A percentile compares a stretch with the other conserved stretches of the same genome.
These are phyloP conservation scores for Sialia sialis DNA, from an alignment of 2,113 vertebrate species.

Conservation along the genomic window DNA sequence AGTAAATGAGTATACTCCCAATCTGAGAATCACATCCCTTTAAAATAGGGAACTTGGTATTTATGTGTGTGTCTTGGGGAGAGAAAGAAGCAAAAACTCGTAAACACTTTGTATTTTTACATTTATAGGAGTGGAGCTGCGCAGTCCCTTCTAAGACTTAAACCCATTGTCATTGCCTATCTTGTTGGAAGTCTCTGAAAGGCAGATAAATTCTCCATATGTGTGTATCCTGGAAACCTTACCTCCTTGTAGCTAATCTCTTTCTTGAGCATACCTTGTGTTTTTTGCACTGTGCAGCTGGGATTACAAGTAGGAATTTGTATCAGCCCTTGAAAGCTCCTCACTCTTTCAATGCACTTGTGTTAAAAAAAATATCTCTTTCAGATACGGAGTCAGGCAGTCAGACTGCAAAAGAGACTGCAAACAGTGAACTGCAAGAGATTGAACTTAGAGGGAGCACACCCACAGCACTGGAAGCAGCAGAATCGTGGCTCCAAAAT, in stretches of 20 bases:
- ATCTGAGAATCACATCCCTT: background rate
- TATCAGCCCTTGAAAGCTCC: background rate
- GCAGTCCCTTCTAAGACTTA: background rate
- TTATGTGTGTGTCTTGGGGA: background rate
- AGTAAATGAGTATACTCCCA: background rate
- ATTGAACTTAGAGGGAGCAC: conserved; percentile 62
- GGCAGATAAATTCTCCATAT: background rate
- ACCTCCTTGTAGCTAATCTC: background rate
- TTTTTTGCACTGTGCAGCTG: background rate
- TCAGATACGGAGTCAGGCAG: background rate
- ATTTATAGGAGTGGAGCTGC: background rate
- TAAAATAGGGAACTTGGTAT: background rate
- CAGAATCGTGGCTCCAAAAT: conserved; percentile 65
- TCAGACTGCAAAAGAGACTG: background rate
- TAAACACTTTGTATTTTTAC: background rate
- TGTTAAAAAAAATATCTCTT: background rate
- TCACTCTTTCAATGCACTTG: background rate
- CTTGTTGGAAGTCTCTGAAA: background rate
- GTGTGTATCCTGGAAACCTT: background rate
- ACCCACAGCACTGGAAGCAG: conserved; percentile 48
- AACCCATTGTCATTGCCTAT: background rate
- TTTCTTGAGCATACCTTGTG: background rate
- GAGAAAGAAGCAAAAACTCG: background rate
- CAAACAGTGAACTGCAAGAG: background rate
- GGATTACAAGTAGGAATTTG: background rate